Evolutionary conservation across 2,888 invertebrate species (phyloP).

Genomic region (Arge pagana): DNA sequence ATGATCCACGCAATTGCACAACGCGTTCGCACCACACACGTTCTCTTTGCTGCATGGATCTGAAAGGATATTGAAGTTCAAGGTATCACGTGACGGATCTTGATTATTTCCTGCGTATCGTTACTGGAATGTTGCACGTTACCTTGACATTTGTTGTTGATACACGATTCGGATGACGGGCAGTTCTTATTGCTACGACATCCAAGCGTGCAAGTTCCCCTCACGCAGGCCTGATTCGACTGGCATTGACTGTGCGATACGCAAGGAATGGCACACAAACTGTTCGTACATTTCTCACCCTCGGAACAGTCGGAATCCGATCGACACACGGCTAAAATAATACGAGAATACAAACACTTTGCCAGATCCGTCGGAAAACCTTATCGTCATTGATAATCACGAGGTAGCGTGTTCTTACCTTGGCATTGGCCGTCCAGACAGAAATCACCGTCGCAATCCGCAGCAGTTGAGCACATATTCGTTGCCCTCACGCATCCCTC

Average conservation of each 20-base stretch:
- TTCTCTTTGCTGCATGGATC: constrained; percentile 80
- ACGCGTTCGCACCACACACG: constrained; percentile 83
- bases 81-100: neutral
- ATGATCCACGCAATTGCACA: constrained; percentile 77
- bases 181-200: constrained; percentile 86
- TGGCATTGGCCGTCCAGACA: constrained; percentile 86
- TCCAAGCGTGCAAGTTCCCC: constrained; percentile 79
- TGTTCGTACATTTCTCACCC: constrained; percentile 79
- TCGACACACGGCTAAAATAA: constrained; percentile 68
- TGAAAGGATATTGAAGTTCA: constrained; percentile 27
- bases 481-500: constrained; percentile 76
- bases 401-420: constrained; percentile 52
- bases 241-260: constrained; percentile 81
- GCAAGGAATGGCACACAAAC: constrained; percentile 80
- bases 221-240: constrained; percentile 77
- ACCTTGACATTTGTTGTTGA: constrained; percentile 79
- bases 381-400: neutral
- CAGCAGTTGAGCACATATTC: constrained; percentile 69
- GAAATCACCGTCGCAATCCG: constrained; percentile 78
- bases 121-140: constrained; percentile 17
- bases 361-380: constrained; percentile 1
- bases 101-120: constrained; percentile 3
- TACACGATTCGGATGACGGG: constrained; percentile 74
- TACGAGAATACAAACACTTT: constrained; percentile 13
- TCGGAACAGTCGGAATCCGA: constrained; percentile 76